phyloP scores from a whole-genome alignment of 2,113 vertebrate genomes.

The Neolamprologus modestus region DNA sequence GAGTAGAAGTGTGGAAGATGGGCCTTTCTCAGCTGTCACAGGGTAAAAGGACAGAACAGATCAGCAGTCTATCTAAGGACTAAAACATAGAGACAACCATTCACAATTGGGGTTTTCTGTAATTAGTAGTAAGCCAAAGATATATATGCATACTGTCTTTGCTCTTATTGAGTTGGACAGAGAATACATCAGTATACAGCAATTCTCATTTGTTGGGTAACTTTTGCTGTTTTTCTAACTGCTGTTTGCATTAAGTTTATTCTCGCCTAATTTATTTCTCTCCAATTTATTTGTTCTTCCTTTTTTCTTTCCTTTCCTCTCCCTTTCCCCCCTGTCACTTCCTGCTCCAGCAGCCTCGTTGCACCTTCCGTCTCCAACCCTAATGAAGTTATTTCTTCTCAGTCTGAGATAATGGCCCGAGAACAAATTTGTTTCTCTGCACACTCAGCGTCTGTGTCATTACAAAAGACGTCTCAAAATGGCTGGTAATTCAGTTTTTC shows the following conservation, averaged over 20 bases:
- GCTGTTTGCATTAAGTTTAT: background rate
- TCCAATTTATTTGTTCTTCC: background rate
- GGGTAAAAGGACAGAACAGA: background rate
- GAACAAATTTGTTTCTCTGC: slow-evolving; percentile 25
- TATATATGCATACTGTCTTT: background rate
- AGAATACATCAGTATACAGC: background rate
- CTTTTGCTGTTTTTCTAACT: background rate
- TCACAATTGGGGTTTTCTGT: background rate
- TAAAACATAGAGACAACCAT: background rate
- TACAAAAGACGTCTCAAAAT: slow-evolving; percentile 3
- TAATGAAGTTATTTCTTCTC: slow-evolving; percentile 36
- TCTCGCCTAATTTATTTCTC: background rate
- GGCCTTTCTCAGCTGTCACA: background rate
- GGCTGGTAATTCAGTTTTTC: background rate
- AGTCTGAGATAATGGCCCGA: slow-evolving; percentile 4
- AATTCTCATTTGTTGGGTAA: background rate
- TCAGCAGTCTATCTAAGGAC: background rate
- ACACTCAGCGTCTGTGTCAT: slow-evolving; percentile 13
- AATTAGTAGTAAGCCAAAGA: background rate
- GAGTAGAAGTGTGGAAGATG: background rate
- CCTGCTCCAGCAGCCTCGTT: background rate
- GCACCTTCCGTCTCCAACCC: background rate
- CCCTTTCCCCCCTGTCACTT: background rate
- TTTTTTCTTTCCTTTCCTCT: background rate
- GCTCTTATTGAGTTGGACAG: background rate